phyloP scores from a whole-genome alignment of 2,113 vertebrate genomes.

The Polypterus senegalus region DNA sequence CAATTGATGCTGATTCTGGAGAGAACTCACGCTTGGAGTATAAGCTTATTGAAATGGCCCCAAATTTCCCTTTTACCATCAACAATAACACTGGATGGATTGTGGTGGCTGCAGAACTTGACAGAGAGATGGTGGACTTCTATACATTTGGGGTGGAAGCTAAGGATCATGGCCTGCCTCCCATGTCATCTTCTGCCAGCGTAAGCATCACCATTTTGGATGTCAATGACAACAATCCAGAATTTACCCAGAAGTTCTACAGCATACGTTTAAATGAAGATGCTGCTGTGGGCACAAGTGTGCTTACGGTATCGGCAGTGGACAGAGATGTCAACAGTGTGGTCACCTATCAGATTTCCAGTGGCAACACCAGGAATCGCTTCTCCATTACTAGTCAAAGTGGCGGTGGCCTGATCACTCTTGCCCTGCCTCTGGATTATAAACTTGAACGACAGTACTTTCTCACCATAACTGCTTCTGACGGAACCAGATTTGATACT shows the following conservation, averaged over 20 bases:
- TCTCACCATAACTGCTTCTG: slow-evolving; percentile 72
- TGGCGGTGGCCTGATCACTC: slow-evolving; percentile 74
- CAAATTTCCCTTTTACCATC: slow-evolving; percentile 72
- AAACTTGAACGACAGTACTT: slow-evolving; percentile 87
- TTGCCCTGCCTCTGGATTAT: slow-evolving; percentile 85
- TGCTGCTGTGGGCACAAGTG: slow-evolving; percentile 76
- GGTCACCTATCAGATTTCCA: slow-evolving; percentile 92
- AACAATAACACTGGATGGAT: slow-evolving; percentile 93
- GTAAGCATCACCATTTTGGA: slow-evolving; percentile 83
- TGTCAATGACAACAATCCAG: slow-evolving; percentile 89
- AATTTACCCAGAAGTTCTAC: slow-evolving; percentile 79
- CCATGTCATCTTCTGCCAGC: slow-evolving; percentile 75
- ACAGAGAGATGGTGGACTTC: slow-evolving; percentile 78
- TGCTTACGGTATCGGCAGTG: slow-evolving; percentile 77
- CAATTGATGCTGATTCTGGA: slow-evolving; percentile 79
- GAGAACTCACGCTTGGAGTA: slow-evolving; percentile 81
- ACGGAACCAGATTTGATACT: slow-evolving; percentile 74
- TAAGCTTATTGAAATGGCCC: slow-evolving; percentile 52
- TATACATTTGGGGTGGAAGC: slow-evolving; percentile 85
- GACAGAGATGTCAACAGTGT: slow-evolving; percentile 85
- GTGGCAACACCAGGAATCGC: slow-evolving; percentile 84
- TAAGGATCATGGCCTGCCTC: slow-evolving; percentile 66
- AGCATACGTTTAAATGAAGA: slow-evolving; percentile 81
- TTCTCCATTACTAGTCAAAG: slow-evolving; percentile 96
- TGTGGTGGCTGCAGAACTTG: slow-evolving; percentile 71